These are phyloP conservation scores for Rhincodon typus DNA, from an alignment of 2,797 vertebrate genomes.

Conservation along the genomic window DNA sequence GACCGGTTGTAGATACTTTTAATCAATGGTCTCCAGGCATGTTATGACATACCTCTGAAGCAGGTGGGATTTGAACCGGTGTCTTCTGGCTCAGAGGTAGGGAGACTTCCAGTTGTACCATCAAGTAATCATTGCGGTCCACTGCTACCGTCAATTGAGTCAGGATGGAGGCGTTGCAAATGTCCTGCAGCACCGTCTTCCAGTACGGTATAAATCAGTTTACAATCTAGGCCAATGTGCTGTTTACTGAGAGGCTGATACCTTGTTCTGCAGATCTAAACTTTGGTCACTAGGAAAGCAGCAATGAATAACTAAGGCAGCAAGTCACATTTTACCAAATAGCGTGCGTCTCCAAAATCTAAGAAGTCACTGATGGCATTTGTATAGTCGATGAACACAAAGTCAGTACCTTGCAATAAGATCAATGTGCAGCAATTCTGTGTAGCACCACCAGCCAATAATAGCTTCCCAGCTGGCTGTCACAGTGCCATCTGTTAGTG, in stretches of 20 bases:
- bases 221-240: not conserved
- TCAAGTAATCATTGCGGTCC: not conserved
- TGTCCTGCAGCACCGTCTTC: not conserved
- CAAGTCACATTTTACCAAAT: not conserved
- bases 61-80: too few relatives aligned
- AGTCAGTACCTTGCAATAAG: not conserved
- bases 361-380: not conserved
- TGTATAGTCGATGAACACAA: not conserved
- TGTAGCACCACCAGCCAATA: not conserved
- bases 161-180: not conserved
- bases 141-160: not conserved
- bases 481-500: not conserved
- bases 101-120: not conserved
- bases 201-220: not conserved
- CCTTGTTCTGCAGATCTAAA: not conserved
- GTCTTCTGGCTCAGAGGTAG: too few relatives aligned
- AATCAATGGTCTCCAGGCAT: too few relatives aligned
- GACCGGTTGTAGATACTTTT: too few relatives aligned
- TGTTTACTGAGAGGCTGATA: not conserved
- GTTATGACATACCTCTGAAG: too few relatives aligned
- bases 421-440: not conserved
- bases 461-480: not conserved
- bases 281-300: too few relatives aligned
- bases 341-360: not conserved
- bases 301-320: not conserved